Percentiles rank a stretch among this genome's conserved stretches.
These are phyloP conservation scores for Elephas maximus DNA, from an alignment of 2,113 vertebrate genomes.

Conservation along the genomic window DNA sequence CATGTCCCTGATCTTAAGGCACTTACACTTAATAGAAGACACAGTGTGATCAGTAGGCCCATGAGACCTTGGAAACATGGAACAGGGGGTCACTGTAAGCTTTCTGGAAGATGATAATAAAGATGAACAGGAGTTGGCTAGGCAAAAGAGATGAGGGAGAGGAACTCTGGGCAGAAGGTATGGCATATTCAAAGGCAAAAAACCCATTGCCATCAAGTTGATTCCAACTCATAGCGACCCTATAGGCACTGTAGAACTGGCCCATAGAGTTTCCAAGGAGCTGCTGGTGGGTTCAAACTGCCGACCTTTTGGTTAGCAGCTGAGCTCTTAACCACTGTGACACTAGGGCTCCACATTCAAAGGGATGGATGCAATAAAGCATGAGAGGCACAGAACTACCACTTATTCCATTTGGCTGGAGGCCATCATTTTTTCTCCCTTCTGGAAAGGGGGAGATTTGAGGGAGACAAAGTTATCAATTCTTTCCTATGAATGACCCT, in stretches of 20 bases:
- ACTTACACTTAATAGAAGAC: conserved; percentile 31
- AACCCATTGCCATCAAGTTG: too few relatives aligned
- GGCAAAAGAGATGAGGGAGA: neutral
- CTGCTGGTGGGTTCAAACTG: too few relatives aligned
- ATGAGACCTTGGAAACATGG: neutral
- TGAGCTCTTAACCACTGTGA: too few relatives aligned
- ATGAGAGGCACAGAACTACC: neutral
- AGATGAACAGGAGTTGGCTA: neutral
- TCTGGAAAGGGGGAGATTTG: neutral
- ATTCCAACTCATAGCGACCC: too few relatives aligned
- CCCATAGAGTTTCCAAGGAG: too few relatives aligned
- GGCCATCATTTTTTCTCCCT: neutral
- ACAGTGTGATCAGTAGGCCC: neutral
- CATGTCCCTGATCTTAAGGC: neutral
- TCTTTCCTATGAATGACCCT: neutral
- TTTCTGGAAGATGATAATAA: conserved; percentile 49
- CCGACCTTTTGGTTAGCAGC: too few relatives aligned
- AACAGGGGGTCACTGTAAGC: neutral
- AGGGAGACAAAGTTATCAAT: neutral
- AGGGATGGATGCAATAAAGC: neutral
- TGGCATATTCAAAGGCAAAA: neutral
- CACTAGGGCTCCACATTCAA: neutral
- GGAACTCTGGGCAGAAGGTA: neutral
- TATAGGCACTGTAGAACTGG: too few relatives aligned
- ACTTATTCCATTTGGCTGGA: neutral